phyloP scores from a whole-genome alignment of 2,888 invertebrate genomes.

The Leucoma salicis region DNA sequence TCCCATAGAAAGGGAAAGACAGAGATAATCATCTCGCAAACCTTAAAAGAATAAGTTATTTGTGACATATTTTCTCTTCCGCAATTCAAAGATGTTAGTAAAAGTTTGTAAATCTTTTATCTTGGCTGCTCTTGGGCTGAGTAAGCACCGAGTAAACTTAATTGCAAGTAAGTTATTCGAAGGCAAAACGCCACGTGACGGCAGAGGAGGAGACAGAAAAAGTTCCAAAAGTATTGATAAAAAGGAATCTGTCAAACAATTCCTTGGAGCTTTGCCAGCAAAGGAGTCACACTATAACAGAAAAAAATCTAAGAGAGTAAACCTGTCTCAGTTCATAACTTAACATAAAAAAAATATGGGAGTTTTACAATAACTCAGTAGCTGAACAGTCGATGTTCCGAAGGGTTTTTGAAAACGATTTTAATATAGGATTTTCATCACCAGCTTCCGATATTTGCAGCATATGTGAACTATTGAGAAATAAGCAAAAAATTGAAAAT shows the following conservation, averaged over 20 bases:
- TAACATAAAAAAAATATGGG: neutral
- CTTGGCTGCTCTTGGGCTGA: too few species aligned
- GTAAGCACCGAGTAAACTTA: too few species aligned
- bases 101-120: too few species aligned
- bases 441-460: conserved; percentile 13
- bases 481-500: conserved; percentile 16
- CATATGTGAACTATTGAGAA: conserved; percentile 6
- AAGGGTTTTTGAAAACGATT: conserved; percentile 16
- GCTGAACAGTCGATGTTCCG: conserved; percentile 13
- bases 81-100: too few species aligned
- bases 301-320: neutral
- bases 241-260: neutral
- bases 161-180: too few species aligned
- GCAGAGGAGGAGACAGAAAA: neutral
- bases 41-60: too few species aligned
- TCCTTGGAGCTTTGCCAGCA: neutral
- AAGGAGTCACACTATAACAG: neutral
- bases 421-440: conserved; percentile 17
- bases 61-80: too few species aligned
- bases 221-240: neutral
- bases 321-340: neutral
- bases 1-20: too few species aligned
- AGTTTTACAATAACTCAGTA: conserved; percentile 6
- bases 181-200: neutral
- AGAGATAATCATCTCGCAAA: too few species aligned